Conservation (phyloP, 1,140 invertebrate species). For the Hylaeus anthracinus region DNA sequence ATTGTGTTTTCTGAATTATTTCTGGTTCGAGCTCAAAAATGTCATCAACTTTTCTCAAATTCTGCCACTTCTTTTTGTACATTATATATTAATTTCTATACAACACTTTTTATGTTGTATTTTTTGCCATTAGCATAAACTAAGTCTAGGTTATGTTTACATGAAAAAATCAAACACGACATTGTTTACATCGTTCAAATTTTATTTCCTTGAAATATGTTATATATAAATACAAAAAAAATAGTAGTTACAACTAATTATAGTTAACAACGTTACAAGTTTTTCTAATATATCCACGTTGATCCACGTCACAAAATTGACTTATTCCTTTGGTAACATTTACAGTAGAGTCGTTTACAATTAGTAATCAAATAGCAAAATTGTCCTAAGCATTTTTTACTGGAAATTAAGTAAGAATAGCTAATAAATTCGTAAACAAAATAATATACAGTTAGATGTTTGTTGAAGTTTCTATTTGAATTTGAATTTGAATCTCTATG, state of each 20-base stretch:
- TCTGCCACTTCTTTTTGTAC: conserved; percentile 48
- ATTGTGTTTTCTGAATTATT: conserved; percentile 26
- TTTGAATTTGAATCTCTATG: too few relatives aligned
- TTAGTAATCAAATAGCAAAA: background rate
- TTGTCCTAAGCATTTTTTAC: background rate
- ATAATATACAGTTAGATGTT: background rate
- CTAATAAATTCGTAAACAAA: background rate
- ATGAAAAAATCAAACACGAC: background rate
- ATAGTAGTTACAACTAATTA: background rate
- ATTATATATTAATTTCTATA: conserved; percentile 16
- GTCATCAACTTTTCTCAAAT: conserved; percentile 52
- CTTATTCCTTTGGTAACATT: background rate
- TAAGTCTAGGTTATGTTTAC: conserved; percentile 26
- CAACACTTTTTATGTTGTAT: background rate
- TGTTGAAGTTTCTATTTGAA: background rate
- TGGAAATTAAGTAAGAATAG: background rate
- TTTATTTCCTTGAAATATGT: background rate
- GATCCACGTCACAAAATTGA: background rate
- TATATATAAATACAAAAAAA: background rate
- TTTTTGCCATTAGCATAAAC: background rate
- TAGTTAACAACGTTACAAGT: background rate
- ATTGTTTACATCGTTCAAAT: background rate
- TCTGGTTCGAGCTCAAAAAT: conserved; percentile 61
- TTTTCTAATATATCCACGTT: background rate
- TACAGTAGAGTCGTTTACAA: background rate